phyloP scores from a whole-genome alignment of 2,888 invertebrate genomes.

The Acanthacorydalis orientalis region DNA sequence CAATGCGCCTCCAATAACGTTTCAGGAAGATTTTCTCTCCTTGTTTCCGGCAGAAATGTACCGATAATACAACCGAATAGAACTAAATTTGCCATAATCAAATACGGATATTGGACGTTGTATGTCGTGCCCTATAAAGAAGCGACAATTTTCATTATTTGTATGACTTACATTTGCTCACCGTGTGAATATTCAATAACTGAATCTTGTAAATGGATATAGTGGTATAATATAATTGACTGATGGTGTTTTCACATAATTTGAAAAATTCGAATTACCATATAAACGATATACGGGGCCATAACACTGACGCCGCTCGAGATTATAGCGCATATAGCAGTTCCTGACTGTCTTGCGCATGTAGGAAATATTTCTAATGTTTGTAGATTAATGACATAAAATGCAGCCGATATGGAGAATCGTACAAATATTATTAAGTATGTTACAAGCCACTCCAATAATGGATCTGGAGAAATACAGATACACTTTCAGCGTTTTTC shows the following conservation, averaged over 20 bases:
- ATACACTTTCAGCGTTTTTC: no score
- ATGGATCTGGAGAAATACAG: no score
- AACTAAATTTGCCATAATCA: conserved; percentile 25
- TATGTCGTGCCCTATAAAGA: conserved; percentile 22
- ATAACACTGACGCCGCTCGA: conserved; percentile 23
- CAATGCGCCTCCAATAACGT: conserved; percentile 40
- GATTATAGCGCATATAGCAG: conserved; percentile 38
- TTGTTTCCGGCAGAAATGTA: conserved; percentile 42
- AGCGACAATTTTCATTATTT: no score
- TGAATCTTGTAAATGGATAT: no score
- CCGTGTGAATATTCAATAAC: no score
- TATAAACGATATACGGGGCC: no score
- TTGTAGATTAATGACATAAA: conserved; percentile 39
- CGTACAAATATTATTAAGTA: no score
- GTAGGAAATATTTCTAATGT: conserved; percentile 51
- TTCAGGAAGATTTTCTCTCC: conserved; percentile 43
- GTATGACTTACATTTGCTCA: no score
- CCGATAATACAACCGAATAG: conserved; percentile 29
- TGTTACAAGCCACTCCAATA: no score
- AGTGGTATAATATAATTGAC: no score
- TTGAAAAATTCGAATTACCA: no score
- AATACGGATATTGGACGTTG: conserved; percentile 25
- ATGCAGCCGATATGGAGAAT: conserved; percentile 31
- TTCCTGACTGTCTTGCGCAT: conserved; percentile 44
- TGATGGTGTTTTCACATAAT: no score